These are phyloP conservation scores for Sarcophaga caerulescens DNA, from an alignment of 2,888 invertebrate genomes.

Conservation along the genomic window DNA sequence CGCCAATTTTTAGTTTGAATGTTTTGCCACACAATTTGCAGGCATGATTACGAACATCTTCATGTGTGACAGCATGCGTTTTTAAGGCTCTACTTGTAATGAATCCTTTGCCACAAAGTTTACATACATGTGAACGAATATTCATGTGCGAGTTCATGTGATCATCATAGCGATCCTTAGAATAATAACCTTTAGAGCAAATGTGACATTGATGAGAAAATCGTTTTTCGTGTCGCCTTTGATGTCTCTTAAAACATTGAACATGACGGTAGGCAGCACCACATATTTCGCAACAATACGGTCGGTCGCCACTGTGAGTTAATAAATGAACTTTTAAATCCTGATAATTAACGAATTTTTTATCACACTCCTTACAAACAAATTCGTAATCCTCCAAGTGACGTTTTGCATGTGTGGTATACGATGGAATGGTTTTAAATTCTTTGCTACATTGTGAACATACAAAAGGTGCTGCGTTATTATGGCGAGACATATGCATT, in stretches of 20 bases:
- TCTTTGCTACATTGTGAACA: conserved; percentile 57
- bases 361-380: conserved; percentile 55
- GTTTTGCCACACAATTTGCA: conserved; percentile 65
- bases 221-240: conserved; percentile 44
- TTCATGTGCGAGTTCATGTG: conserved; percentile 65
- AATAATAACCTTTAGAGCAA: conserved; percentile 60
- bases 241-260: conserved; percentile 52
- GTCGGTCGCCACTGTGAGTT: conserved; percentile 53
- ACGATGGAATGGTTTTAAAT: conserved; percentile 43
- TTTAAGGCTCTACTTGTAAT: conserved; percentile 60
- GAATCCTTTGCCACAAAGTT: conserved; percentile 58
- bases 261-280: conserved; percentile 48
- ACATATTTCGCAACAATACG: conserved; percentile 62
- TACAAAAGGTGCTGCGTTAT: conserved; percentile 40
- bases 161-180: conserved; percentile 47
- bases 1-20: conserved; percentile 59
- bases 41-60: conserved; percentile 59
- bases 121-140: conserved; percentile 54
- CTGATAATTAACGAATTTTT: conserved; percentile 46
- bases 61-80: conserved; percentile 61
- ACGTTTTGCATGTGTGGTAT: conserved; percentile 56
- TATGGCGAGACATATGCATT: conserved; percentile 51
- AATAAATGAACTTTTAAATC: conserved; percentile 52
- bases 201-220: conserved; percentile 48
- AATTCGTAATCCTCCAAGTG: conserved; percentile 55